Evolutionary conservation across 2,797 vertebrate species (phyloP), one percentile per base, ranked within the genome.

Genomic region (Lophius americanus): DNA sequence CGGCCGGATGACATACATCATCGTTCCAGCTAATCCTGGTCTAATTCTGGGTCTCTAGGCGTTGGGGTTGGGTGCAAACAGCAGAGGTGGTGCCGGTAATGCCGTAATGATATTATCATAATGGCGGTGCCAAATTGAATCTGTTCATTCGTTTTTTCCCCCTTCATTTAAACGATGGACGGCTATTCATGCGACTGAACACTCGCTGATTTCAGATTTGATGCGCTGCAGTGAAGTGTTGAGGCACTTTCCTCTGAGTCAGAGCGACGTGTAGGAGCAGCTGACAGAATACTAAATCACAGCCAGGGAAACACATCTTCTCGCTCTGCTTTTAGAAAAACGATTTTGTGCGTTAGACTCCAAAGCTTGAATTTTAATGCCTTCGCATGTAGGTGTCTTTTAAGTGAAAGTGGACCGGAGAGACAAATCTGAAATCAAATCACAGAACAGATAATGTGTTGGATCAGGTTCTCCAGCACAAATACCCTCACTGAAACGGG

Each of bases 251-350:
- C 39, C 35, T 37, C 50, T 67, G 78, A 61, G 77, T 67, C 74
- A 68, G 50, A 64, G 66, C 75, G 42, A 42, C 57, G 46, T 73
- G 73, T 39, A 11, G 60, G 51, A 74, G 59, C 48, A 3, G 12
- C 67, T 75, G 77, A 81, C 78, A 75, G 82, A 70, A 85, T 86
- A 79, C 79, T 78, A 78, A 83, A 71, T 84, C 2, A 64, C 39
- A 35, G 14, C 5, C 35, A 11, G 58, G 55, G 64, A 52, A 56
- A 46, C 12, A n/a, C 71, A 64, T 39, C 42, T 13, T 52, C 65
- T 60, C 51, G 62, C 76, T 59, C 54, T 52, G 73, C 37, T 67
- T 44, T 57, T 36, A 48, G 55, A 73, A 51, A 48, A 37, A 4
- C 0, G 7, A 48, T 36, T 50, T 23, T 4, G 46, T 33, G 44